Evolutionary conservation across 2,888 invertebrate genomes (phyloP), one percentile per base, ranked within the genome.

Genomic region (Pyrrhia umbra): DNA sequence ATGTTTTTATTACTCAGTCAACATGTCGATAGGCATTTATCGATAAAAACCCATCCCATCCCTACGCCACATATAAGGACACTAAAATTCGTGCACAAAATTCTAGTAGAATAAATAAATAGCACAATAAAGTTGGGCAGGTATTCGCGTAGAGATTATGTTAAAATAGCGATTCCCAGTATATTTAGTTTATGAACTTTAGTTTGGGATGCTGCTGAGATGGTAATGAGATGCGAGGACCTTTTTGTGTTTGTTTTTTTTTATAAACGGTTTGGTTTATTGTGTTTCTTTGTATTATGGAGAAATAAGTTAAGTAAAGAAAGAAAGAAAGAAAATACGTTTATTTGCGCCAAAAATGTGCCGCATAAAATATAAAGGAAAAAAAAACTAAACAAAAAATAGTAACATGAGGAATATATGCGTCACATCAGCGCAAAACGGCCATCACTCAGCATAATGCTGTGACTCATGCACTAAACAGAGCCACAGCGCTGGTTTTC

Each of bases 51-150:
- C 16, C 6, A 0, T 52, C 64, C 50, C 76, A 60, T 50, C 77
- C 50, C 66, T 79, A 69, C 1, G 6, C 6, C 63, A 79, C 77
- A 76, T 79, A 79, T 79, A 79, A 79, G 78, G 70, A 79, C 68
- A 78, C 79, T 79, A 79, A 79, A 79, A 79, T 79, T 79, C 73
- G 70, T 78, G 79, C 77, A 68, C 79, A 79, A 74, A 77, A 79
- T 76, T 76, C 79, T 71, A 77, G 78, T 76, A 78, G 79, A 79
- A 79, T 79, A 79, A 79, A 79, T 79, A 79, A 79, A 79, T 79
- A 78, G 79, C 65, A 67, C 74, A 74, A 79, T 79, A 79, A 79
- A 79, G 68, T 73, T 67, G 64, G 70, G 73, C 79, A 79, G 79
- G 79, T 79, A 79, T 79, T 80, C 72, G 75, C 62, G 70, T 61